phyloP scores from a whole-genome alignment of 2,797 vertebrate genomes.

The Tangara arthus region DNA sequence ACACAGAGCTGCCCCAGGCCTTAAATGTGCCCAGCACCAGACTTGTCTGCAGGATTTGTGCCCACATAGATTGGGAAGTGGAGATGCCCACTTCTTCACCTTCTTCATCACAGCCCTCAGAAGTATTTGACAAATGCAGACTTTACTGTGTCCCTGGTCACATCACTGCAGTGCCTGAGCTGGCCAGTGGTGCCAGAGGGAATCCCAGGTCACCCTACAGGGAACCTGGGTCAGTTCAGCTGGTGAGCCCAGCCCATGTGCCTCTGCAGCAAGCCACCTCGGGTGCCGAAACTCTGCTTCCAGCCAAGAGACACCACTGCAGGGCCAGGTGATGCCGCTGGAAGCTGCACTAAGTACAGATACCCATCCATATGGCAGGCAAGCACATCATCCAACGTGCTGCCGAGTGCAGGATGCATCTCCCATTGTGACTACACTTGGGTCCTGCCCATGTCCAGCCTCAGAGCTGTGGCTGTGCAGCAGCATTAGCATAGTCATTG shows the following conservation, averaged over 20 bases:
- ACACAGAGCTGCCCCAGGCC: neutral
- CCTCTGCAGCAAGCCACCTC: neutral
- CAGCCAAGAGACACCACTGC: neutral
- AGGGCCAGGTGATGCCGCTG: neutral
- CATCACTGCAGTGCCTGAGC: neutral
- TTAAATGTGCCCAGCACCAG: neutral
- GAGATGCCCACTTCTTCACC: neutral
- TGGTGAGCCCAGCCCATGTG: neutral
- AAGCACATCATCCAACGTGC: accelerated
- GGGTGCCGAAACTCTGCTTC: neutral
- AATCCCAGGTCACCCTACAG: neutral
- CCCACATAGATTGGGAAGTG: neutral
- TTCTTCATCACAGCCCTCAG: neutral
- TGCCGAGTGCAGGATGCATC: neutral
- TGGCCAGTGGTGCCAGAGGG: neutral
- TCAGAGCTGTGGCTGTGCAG: neutral
- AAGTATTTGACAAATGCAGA: neutral
- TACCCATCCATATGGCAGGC: accelerated
- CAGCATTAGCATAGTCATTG: neutral
- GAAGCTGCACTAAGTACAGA: accelerated
- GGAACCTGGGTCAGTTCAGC: neutral
- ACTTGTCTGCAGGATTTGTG: neutral
- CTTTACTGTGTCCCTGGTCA: neutral
- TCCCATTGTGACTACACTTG: neutral
- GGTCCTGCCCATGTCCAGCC: neutral